phyloP scores from a whole-genome alignment of 1,140 invertebrate genomes.

The Drosophila bifasciata region DNA sequence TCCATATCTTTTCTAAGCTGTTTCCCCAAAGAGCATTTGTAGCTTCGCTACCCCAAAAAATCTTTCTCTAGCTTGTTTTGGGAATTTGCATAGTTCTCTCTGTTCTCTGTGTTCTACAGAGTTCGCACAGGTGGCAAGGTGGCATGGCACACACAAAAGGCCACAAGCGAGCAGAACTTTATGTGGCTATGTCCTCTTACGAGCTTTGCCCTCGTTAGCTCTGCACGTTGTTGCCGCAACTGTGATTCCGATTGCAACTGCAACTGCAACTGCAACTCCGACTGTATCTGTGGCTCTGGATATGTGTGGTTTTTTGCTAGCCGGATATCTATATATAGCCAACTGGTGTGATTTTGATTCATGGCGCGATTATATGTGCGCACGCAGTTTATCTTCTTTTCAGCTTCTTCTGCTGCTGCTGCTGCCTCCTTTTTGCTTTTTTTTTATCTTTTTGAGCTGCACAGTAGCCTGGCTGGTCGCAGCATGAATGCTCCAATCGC shows the following conservation, averaged over 20 bases:
- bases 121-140: slow-evolving; percentile 47
- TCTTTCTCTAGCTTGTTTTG: not conserved
- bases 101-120: slow-evolving; percentile 18
- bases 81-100: slow-evolving; percentile 30
- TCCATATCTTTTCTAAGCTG: not conserved
- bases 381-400: slow-evolving; percentile 80
- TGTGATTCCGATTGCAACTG: slow-evolving; percentile 1
- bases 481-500: slow-evolving; percentile 54
- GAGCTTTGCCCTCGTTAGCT: slow-evolving; percentile 68
- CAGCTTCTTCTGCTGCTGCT: slow-evolving; percentile 31
- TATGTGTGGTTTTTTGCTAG: slow-evolving; percentile 31
- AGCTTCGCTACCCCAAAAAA: not conserved
- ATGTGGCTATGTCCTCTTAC: slow-evolving; percentile 34
- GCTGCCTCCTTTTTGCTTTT: not conserved
- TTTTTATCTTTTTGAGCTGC: slow-evolving; percentile 37
- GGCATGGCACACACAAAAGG: slow-evolving; percentile 22
- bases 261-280: too few species aligned
- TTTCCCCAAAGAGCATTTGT: slow-evolving; percentile 1
- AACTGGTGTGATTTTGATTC: slow-evolving; percentile 81
- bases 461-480: slow-evolving; percentile 62
- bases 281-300: too few species aligned
- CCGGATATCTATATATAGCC: slow-evolving; percentile 81
- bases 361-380: slow-evolving; percentile 80
- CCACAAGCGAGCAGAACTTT: not conserved
- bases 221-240: slow-evolving; percentile 31